A percentile compares a stretch with the other conserved stretches of the same genome.
These are phyloP conservation scores for Ectemnius lituratus DNA, from an alignment of 2,888 invertebrate species.

Conservation along the genomic window DNA sequence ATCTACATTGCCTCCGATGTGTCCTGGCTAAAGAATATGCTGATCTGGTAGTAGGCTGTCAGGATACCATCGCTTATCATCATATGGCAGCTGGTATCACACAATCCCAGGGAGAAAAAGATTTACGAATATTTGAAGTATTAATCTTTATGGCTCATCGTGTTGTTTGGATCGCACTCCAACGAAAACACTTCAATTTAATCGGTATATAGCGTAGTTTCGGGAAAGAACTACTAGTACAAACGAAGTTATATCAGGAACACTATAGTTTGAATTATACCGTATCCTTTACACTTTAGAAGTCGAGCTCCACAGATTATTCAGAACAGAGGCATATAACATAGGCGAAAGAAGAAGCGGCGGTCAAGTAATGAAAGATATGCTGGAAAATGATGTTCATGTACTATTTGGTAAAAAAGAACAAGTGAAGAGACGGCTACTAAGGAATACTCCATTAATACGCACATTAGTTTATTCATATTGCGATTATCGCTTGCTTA, in stretches of 20 bases:
- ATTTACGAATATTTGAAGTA: slow-evolving; percentile 82
- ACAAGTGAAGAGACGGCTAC: slow-evolving; percentile 80
- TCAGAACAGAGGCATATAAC: slow-evolving; percentile 82
- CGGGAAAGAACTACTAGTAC: not conserved
- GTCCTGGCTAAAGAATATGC: slow-evolving; percentile 83
- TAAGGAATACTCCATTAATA: slow-evolving; percentile 81
- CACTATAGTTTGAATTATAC: not conserved
- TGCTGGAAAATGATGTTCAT: slow-evolving; percentile 79
- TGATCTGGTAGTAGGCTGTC: slow-evolving; percentile 80
- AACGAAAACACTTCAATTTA: slow-evolving; percentile 80
- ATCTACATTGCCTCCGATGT: slow-evolving; percentile 81
- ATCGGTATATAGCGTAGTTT: slow-evolving; percentile 80
- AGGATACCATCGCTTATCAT: slow-evolving; percentile 77
- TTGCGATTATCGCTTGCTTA: slow-evolving; percentile 82
- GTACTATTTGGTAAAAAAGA: slow-evolving; percentile 80
- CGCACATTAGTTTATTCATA: slow-evolving; percentile 81
- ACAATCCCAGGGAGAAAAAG: slow-evolving; percentile 82
- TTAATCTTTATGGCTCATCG: slow-evolving; percentile 81
- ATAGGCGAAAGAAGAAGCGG: slow-evolving; percentile 77
- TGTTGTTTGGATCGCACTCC: slow-evolving; percentile 83
- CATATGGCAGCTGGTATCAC: slow-evolving; percentile 79
- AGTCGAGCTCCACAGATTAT: slow-evolving; percentile 81
- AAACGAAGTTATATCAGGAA: slow-evolving; percentile 9
- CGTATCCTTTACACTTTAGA: slow-evolving; percentile 76
- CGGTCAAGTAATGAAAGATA: slow-evolving; percentile 70